A percentile compares a stretch with the other conserved stretches of the same genome.
Evolutionary conservation across 1,140 invertebrate genomes (phyloP).

Genomic region (Drosophila kanapiae): DNA sequence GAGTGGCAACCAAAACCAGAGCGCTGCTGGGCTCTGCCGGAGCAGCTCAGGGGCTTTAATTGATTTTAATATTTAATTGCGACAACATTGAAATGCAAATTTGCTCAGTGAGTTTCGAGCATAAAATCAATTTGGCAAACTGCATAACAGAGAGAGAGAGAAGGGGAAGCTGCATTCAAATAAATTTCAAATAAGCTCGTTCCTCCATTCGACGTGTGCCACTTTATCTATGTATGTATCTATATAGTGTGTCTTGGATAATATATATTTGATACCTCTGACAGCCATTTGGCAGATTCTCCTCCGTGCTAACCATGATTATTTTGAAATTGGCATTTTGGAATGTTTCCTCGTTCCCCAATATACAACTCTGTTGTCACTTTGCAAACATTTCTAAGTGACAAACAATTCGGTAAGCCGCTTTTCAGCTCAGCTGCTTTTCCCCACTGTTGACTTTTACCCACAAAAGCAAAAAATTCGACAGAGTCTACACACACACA

Average conservation of each 20-base stretch:
- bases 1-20: background rate
- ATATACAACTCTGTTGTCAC: slow-evolving; percentile 32
- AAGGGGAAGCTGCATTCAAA: slow-evolving; percentile 10
- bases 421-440: slow-evolving; percentile 47
- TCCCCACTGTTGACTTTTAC: slow-evolving; percentile 9
- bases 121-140: slow-evolving; percentile 67
- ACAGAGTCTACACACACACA: slow-evolving; percentile 17
- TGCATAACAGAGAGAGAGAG: slow-evolving; percentile 16
- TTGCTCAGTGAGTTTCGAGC: slow-evolving; percentile 42
- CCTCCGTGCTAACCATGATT: slow-evolving; percentile 21
- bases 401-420: slow-evolving; percentile 47
- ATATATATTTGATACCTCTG: background rate
- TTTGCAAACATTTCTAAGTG: slow-evolving; percentile 55
- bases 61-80: slow-evolving; percentile 81
- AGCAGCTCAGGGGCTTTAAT: slow-evolving; percentile 57
- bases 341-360: slow-evolving; percentile 27
- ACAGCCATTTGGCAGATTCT: background rate
- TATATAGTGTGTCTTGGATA: background rate
- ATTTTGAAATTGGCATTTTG: slow-evolving; percentile 38
- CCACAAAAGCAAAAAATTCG: background rate
- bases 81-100: slow-evolving; percentile 72
- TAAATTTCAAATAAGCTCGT: slow-evolving; percentile 25
- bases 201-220: background rate
- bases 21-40: background rate
- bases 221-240: background rate